Conservation (phyloP, 1,140 invertebrate genomes). For the Drosophila sturtevanti region DNA sequence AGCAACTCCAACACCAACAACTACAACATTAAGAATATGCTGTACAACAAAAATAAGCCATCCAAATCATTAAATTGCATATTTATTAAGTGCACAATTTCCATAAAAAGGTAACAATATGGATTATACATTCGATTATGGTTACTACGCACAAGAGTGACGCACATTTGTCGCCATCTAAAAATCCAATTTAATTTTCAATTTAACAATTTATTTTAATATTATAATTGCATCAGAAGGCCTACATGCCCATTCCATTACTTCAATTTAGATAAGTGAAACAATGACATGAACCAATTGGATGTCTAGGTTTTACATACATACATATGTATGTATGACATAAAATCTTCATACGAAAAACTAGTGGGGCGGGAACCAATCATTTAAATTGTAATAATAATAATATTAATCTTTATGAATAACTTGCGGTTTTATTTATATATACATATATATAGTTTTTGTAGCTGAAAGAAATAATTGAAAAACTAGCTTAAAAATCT, state of each 20-base stretch:
- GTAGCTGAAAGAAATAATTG: too few relatives aligned
- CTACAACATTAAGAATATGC: neutral
- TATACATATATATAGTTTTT: too few relatives aligned
- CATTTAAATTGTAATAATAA: too few relatives aligned
- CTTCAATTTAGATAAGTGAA: neutral
- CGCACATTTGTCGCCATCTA: neutral
- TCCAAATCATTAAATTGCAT: constrained; percentile 45
- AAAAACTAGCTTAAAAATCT: too few relatives aligned
- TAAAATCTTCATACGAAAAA: too few relatives aligned
- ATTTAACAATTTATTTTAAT: constrained; percentile 4
- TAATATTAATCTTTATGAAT: too few relatives aligned
- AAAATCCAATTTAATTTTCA: constrained; percentile 10
- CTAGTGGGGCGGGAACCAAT: too few relatives aligned
- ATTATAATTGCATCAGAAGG: neutral
- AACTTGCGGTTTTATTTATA: too few relatives aligned
- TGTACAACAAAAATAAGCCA: constrained; percentile 5
- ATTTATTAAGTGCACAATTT: constrained; percentile 40
- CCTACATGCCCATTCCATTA: neutral
- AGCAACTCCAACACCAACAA: constrained; percentile 6
- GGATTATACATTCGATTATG: neutral
- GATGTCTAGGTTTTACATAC: too few relatives aligned
- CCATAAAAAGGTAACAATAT: constrained; percentile 14
- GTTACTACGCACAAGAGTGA: neutral
- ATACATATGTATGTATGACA: too few relatives aligned
- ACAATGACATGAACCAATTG: neutral